phyloP scores from a whole-genome alignment of 2,888 invertebrate genomes.

The Mythimna pallens region DNA sequence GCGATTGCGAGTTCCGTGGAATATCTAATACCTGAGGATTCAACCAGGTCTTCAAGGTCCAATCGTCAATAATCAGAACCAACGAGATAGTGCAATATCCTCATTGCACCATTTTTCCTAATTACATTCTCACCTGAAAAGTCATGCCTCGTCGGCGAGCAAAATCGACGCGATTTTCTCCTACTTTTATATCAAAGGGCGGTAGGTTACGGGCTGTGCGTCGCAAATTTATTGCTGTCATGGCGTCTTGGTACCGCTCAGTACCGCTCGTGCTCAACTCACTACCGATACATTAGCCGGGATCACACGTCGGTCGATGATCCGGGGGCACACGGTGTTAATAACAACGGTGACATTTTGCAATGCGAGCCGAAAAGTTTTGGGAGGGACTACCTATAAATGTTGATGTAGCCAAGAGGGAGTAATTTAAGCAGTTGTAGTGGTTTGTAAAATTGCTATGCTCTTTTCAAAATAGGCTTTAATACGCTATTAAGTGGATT shows the following conservation, averaged over 20 bases:
- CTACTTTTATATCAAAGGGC: slow-evolving; percentile 5
- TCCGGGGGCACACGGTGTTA: slow-evolving; percentile 13
- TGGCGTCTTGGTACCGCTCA: slow-evolving; percentile 29
- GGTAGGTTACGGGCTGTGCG: slow-evolving; percentile 22
- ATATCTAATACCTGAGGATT: no score
- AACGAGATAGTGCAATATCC: no score
- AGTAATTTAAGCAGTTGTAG: no score
- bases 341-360: slow-evolving; percentile 21
- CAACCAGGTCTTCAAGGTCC: no score
- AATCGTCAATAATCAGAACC: no score
- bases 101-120: no score
- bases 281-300: background rate
- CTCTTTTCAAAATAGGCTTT: background rate
- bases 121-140: no score
- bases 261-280: slow-evolving; percentile 41
- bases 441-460: no score
- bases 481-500: no score
- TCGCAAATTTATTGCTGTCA: slow-evolving; percentile 39
- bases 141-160: background rate
- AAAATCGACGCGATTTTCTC: background rate
- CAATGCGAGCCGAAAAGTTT: slow-evolving; percentile 2
- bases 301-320: no score
- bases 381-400: background rate
- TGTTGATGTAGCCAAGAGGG: background rate
- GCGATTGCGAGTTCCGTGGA: background rate